Conservation (phyloP, 1,140 invertebrate genomes). For the Theocolax elegans region DNA sequence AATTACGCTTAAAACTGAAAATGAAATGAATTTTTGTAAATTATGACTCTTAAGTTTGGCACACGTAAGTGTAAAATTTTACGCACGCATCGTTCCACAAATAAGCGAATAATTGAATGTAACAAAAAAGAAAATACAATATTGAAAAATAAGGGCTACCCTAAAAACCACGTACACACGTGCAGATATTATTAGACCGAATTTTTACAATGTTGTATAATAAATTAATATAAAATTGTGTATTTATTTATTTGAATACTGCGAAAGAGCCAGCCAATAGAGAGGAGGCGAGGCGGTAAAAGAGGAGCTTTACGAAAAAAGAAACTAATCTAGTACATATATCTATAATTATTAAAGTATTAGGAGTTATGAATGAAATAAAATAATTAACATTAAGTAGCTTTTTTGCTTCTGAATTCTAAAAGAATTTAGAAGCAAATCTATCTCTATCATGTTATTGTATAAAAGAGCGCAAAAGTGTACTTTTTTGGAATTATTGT, state of each 20-base stretch:
- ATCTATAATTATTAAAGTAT: constrained; percentile 39
- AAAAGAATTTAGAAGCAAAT: constrained; percentile 19
- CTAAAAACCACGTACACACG: constrained; percentile 21
- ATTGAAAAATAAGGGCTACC: constrained; percentile 47
- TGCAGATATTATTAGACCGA: constrained; percentile 63
- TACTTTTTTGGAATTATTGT: constrained; percentile 47
- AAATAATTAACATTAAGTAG: constrained; percentile 43
- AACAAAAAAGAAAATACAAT: too few relatives aligned
- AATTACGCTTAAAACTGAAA: too few relatives aligned
- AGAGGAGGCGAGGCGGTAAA: constrained; percentile 18
- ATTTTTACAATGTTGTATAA: constrained; percentile 68
- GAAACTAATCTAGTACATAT: constrained; percentile 48
- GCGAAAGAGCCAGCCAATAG: constrained; percentile 41
- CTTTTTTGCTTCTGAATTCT: constrained; percentile 49
- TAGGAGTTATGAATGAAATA: constrained; percentile 38
- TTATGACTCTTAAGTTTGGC: too few relatives aligned
- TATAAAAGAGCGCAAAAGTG: constrained; percentile 48
- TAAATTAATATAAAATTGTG: constrained; percentile 67
- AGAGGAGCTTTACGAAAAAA: constrained; percentile 48
- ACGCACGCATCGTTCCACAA: too few relatives aligned
- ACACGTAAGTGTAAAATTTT: too few relatives aligned
- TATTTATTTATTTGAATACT: constrained; percentile 67
- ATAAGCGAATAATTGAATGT: too few relatives aligned
- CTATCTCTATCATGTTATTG: constrained; percentile 36
- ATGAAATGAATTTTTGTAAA: too few relatives aligned